Evolutionary conservation across 2,888 invertebrate species (phyloP).

Genomic region (Eupsilia transversa): DNA sequence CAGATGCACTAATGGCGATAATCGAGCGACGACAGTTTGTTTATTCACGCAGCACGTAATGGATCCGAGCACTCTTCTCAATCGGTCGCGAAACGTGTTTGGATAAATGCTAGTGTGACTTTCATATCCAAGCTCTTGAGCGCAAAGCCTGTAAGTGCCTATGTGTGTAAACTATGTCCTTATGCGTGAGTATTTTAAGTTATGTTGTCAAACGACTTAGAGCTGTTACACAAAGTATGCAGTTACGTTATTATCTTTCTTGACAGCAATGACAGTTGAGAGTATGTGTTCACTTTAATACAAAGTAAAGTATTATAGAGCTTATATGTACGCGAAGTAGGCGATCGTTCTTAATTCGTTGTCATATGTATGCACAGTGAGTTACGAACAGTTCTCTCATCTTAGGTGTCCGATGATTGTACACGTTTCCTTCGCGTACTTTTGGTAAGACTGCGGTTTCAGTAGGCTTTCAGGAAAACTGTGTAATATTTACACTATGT

Average conservation of each 20-base stretch:
- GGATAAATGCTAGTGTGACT: conserved; percentile 86
- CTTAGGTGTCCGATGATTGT: neutral
- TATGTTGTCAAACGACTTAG: conserved; percentile 66
- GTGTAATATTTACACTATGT: neutral
- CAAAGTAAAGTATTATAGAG: conserved; percentile 46
- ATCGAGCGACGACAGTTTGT: conserved; percentile 77
- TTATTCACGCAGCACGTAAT: conserved; percentile 84
- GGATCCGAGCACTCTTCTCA: conserved; percentile 86
- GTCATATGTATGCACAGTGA: conserved; percentile 9
- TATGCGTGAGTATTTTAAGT: conserved; percentile 67
- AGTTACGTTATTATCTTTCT: conserved; percentile 68
- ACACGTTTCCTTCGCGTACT: neutral
- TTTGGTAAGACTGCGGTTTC: neutral
- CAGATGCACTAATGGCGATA: conserved; percentile 73
- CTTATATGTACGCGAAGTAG: conserved; percentile 20
- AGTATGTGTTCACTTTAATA: conserved; percentile 54
- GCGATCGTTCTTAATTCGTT: conserved; percentile 31
- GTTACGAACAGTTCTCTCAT: neutral
- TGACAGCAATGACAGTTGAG: conserved; percentile 64
- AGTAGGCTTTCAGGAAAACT: neutral
- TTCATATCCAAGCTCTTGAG: conserved; percentile 81
- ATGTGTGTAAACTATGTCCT: conserved; percentile 71
- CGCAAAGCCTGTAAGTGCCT: conserved; percentile 71
- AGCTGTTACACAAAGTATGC: conserved; percentile 66
- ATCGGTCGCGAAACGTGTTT: conserved; percentile 87